Conservation (phyloP, 2,113 vertebrate genomes). For the Camelus dromedarius region DNA sequence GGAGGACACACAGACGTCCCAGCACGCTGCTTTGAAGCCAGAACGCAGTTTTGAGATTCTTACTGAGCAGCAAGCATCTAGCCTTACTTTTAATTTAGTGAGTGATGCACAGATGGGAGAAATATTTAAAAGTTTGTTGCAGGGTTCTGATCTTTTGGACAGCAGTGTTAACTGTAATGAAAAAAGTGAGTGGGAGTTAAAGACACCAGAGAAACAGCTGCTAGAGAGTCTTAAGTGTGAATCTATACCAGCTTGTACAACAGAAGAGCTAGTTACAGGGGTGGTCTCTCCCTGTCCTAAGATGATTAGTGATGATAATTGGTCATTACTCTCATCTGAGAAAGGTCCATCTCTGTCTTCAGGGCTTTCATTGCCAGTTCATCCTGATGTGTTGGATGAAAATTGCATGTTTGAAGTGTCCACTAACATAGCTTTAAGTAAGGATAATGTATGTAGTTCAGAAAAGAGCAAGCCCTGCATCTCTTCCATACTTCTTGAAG, state of each 20-base stretch:
- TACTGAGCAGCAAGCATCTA: slow-evolving; percentile 95
- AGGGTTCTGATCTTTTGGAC: slow-evolving; percentile 95
- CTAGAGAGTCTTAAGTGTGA: slow-evolving; percentile 85
- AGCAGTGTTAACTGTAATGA: slow-evolving; percentile 85
- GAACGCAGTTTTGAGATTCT: slow-evolving; percentile 93
- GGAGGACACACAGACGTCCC: slow-evolving; percentile 79
- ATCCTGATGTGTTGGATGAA: slow-evolving; percentile 95
- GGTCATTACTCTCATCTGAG: slow-evolving; percentile 92
- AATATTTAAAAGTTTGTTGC: slow-evolving; percentile 97
- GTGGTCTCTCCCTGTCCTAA: slow-evolving; percentile 87
- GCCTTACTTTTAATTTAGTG: slow-evolving; percentile 96
- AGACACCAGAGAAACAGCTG: slow-evolving; percentile 92
- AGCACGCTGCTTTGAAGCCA: slow-evolving; percentile 87
- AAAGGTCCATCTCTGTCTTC: slow-evolving; percentile 86
- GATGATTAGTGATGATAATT: slow-evolving; percentile 87
- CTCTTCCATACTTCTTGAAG: slow-evolving; percentile 95
- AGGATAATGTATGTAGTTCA: slow-evolving; percentile 80
- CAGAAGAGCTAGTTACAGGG: slow-evolving; percentile 85
- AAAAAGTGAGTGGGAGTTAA: slow-evolving; percentile 89
- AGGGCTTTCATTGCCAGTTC: slow-evolving; percentile 87
- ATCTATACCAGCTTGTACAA: slow-evolving; percentile 65
- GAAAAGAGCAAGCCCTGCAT: slow-evolving; percentile 86
- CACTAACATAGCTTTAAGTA: slow-evolving; percentile 81
- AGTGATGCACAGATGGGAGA: slow-evolving; percentile 99
- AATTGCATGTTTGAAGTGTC: slow-evolving; percentile 96